A percentile compares a stretch with the other conserved stretches of the same genome.
These are phyloP conservation scores for Pseudomugil tenellus DNA, from an alignment of 2,797 vertebrate genomes.

Conservation along the genomic window DNA sequence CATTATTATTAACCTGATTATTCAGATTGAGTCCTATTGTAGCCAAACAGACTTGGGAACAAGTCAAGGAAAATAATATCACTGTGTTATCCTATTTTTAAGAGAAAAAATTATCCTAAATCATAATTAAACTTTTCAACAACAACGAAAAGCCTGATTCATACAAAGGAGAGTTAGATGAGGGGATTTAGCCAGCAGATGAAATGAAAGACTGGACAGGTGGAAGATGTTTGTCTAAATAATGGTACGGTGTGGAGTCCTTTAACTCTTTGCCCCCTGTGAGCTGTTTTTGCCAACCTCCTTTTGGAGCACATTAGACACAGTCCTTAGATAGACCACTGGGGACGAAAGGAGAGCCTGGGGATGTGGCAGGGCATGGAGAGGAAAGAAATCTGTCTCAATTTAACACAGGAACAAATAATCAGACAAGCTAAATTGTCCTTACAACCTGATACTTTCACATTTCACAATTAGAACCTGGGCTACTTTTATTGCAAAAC, in stretches of 20 bases:
- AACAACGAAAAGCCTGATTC: background rate
- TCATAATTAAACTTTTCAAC: too few relatives aligned
- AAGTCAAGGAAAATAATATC: too few relatives aligned
- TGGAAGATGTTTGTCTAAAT: conserved; percentile 4
- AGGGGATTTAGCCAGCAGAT: background rate
- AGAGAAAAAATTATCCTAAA: too few relatives aligned
- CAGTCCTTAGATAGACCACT: conserved; percentile 53
- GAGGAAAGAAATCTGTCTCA: conserved; percentile 19
- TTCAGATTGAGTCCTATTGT: too few relatives aligned
- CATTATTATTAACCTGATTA: too few relatives aligned
- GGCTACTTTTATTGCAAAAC: background rate
- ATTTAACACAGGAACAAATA: conserved; percentile 42
- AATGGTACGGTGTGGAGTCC: conserved; percentile 27
- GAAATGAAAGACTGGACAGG: conserved; percentile 23
- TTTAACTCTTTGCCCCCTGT: conserved; percentile 49
- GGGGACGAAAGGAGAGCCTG: conserved; percentile 7
- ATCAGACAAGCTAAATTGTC: conserved; percentile 23
- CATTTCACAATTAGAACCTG: background rate
- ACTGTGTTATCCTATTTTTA: too few relatives aligned
- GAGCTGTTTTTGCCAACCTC: conserved; percentile 51
- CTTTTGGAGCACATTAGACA: conserved; percentile 75
- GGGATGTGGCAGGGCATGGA: conserved; percentile 25
- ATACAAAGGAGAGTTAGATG: background rate
- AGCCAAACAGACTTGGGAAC: too few relatives aligned
- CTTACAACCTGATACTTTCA: conserved; percentile 17